phyloP scores from a whole-genome alignment of 2,888 invertebrate genomes.

The Lithophane ornitopus region DNA sequence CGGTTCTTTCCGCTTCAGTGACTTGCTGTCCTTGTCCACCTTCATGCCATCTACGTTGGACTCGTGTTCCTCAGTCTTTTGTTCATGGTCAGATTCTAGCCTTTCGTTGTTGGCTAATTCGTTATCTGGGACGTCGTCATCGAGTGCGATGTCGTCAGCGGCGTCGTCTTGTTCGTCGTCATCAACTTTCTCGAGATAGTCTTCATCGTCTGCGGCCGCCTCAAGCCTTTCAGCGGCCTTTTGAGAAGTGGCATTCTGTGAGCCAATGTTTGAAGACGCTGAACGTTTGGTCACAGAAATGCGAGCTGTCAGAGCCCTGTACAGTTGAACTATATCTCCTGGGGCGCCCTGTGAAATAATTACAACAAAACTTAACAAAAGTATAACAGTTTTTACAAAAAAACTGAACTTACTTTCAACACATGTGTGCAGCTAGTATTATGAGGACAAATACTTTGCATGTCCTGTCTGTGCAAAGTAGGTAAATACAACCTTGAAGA shows the following conservation, averaged over 20 bases:
- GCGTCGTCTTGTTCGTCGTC: conserved; percentile 68
- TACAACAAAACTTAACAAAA: background rate
- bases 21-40: conserved; percentile 75
- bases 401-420: conserved; percentile 11
- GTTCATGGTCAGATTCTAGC: conserved; percentile 70
- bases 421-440: background rate
- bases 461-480: background rate
- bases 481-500: conserved; percentile 30
- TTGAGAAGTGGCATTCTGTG: conserved; percentile 78
- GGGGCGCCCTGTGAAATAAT: conserved; percentile 82
- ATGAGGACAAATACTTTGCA: background rate
- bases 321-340: conserved; percentile 81
- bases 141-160: conserved; percentile 64
- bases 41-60: conserved; percentile 74
- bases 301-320: conserved; percentile 80
- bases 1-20: conserved; percentile 83
- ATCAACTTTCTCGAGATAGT: conserved; percentile 75
- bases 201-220: conserved; percentile 77
- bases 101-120: conserved; percentile 68
- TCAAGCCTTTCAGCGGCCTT: conserved; percentile 82
- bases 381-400: background rate
- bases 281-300: conserved; percentile 78
- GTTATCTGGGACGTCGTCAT: conserved; percentile 63
- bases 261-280: conserved; percentile 56
- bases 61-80: conserved; percentile 78